Percentiles rank a stretch among this genome's conserved stretches.
phyloP scores from a whole-genome alignment of 2,797 vertebrate genomes.

The Anguilla pacifica region DNA sequence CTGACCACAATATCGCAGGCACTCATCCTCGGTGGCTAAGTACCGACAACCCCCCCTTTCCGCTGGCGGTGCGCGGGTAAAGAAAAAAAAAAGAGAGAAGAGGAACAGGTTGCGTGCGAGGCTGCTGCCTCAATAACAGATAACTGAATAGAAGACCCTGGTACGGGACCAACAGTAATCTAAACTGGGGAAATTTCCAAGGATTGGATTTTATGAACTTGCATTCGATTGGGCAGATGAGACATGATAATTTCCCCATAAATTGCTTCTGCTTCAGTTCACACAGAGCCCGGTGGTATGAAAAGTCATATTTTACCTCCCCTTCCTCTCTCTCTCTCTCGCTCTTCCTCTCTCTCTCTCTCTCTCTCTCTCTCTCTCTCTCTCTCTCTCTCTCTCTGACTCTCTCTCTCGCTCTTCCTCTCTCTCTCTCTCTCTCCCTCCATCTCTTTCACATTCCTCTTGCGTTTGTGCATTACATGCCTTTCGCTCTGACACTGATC shows the following conservation, averaged over 20 bases:
- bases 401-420: not conserved
- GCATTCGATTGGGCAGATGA: not conserved
- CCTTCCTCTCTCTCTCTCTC: not conserved
- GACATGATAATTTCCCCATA: not conserved
- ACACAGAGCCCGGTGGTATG: not conserved
- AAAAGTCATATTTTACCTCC: not conserved
- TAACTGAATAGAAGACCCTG: not conserved
- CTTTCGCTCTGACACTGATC: not conserved
- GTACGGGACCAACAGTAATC: not conserved
- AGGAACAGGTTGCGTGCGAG: not conserved
- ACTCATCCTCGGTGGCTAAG: not conserved
- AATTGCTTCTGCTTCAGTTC: not conserved
- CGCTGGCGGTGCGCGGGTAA: no score
- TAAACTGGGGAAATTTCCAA: not conserved
- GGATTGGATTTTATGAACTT: not conserved
- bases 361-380: not conserved
- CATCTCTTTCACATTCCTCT: not conserved
- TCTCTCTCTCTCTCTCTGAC: not conserved
- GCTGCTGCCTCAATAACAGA: not conserved
- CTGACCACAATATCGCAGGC: not conserved
- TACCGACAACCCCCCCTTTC: not conserved
- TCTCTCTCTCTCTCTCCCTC: not conserved
- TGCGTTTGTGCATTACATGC: not conserved
- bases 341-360: not conserved
- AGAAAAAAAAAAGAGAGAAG: not conserved